Base-by-base conservation (phyloP, 2,888 invertebrate species). In the Zelleria hepariella region DNA sequence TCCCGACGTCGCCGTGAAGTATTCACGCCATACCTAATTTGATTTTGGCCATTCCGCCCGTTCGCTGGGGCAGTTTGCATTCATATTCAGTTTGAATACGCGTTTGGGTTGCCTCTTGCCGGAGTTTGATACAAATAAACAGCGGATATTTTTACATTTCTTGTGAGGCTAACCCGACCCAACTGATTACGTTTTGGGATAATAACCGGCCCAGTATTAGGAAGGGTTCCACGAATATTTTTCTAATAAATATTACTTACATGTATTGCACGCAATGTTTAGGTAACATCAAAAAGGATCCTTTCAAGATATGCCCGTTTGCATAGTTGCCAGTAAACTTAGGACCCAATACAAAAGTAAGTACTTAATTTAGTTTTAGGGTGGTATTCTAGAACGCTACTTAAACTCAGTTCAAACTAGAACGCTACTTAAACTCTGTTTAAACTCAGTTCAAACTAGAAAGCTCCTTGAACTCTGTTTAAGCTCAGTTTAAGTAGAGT, bases 1-100 rank as follows among this genome's bases (percentile, higher is more conserved):
- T 86, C 82, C 75, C 78, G 78, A 78, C 86, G 84, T 85, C 82
- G 77, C 86, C 85, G 87, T 88, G 88, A 88, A 88, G 88, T 86
- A 88, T 87, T 87, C 85, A 81, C 86, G 85, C 87, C 79, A 85
- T 87, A 87, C 88, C 88, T 88, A 88, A 88, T 88, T 88, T 88
- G 88, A 87, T 88, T 88, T 86, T 86, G 83, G 83, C 88, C 86
- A 85, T 88, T 87, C 69, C 80, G 79, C 77, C 80, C 82, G 79
- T 87, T 87, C 81, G 82, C 76, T 72, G 72, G 78, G 83, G 86
- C 86, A 86, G 86, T 88, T 88, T 88, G 86, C 86, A 88, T 88
- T 88, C 87, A 87, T 88, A 88, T 88, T 86, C 84, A 80, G 84
- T 82, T 82, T 82, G 86, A 82, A 87, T 87, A 86, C 84, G 80